These are phyloP conservation scores for Thalassaphorura encarpata DNA, from an alignment of 1,140 invertebrate species.

Conservation along the genomic window DNA sequence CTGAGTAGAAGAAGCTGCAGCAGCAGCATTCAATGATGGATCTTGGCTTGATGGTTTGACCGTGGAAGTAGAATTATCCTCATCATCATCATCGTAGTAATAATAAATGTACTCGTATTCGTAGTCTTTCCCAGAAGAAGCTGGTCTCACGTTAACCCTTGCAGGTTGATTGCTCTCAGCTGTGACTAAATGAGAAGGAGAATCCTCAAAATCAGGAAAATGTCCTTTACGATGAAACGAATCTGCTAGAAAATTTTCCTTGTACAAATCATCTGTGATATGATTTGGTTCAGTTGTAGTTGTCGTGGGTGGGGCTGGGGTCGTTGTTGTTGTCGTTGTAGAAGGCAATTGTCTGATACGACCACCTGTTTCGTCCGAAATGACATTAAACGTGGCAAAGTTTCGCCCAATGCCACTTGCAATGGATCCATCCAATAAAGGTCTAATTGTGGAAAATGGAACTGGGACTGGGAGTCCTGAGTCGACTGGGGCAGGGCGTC, in stretches of 20 bases:
- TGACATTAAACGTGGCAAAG: no score
- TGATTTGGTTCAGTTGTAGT: neutral
- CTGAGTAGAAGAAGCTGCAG: neutral
- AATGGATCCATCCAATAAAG: no score
- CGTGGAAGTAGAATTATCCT: constrained; percentile 41
- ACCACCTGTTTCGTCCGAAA: no score
- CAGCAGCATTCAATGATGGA: neutral
- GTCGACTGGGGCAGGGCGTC: neutral
- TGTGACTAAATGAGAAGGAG: constrained; percentile 20
- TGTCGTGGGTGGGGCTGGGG: neutral
- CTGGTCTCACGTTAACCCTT: constrained; percentile 70
- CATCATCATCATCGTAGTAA: constrained; percentile 63
- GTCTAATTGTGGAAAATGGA: no score
- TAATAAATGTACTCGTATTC: constrained; percentile 87
- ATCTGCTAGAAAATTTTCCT: constrained; percentile 27
- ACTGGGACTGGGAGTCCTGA: neutral
- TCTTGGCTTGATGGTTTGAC: neutral
- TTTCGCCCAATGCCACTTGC: no score
- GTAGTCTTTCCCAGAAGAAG: constrained; percentile 79
- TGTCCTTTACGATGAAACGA: constrained; percentile 4
- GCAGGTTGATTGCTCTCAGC: constrained; percentile 41
- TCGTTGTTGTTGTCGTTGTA: constrained; percentile 6
- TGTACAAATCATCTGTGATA: constrained; percentile 3
- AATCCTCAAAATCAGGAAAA: constrained; percentile 31
- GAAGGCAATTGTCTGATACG: no score